Conservation (phyloP, 2,113 vertebrate genomes). For the Cygnus buccinator region DNA sequence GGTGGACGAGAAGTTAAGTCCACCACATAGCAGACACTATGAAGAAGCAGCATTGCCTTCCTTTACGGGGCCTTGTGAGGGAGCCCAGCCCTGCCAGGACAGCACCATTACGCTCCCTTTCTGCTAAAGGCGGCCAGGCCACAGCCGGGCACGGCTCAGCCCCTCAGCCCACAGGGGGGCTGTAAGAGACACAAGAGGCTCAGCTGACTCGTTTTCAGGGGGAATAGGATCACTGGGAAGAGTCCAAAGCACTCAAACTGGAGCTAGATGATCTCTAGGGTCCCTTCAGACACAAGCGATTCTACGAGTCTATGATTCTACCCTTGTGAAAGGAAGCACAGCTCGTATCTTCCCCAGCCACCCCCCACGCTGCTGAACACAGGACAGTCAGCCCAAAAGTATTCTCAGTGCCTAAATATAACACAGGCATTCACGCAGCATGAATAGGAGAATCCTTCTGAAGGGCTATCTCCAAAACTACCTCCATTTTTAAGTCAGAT, state of each 20-base stretch:
- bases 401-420: slow-evolving; percentile 63
- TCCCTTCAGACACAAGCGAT: too few species aligned
- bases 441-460: slow-evolving; percentile 53
- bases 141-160: background rate
- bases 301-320: background rate
- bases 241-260: background rate
- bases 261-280: too few species aligned
- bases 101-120: background rate
- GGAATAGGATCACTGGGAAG: background rate
- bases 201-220: background rate
- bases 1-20: background rate
- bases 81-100: background rate
- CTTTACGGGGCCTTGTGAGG: background rate
- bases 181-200: background rate
- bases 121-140: background rate
- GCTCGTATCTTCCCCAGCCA: background rate
- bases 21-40: accelerated
- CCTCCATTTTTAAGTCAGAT: background rate
- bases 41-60: background rate
- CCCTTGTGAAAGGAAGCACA: background rate
- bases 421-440: background rate
- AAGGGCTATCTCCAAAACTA: slow-evolving; percentile 30
- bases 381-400: slow-evolving; percentile 19
- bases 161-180: background rate
- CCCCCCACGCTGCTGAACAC: background rate